Base-by-base conservation (phyloP, 2,888 invertebrate species). In the Sminthurinus aureus region DNA sequence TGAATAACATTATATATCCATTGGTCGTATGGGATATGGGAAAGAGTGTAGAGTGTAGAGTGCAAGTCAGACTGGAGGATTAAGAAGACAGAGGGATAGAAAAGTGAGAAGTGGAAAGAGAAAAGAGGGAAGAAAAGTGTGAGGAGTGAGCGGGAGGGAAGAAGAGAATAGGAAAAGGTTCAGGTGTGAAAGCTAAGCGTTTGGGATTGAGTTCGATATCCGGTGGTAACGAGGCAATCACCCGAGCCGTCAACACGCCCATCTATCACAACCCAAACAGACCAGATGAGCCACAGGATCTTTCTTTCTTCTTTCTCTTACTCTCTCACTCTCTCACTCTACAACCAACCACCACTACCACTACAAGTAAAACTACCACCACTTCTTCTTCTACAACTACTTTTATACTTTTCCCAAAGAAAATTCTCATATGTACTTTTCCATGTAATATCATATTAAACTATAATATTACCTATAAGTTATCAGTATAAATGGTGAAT, bases 171-270 rank as follows among this genome's bases (percentile, higher is more conserved):
- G 38, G 38, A 78, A 79, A 64, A 86, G 88, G 88, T 87, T 88
- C 88, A 88, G 88, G 88, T 88, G 87, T 87, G 86, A 84, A 88
- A 87, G 87, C 87, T 88, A 87, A 88, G 88, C 88, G 88, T 84
- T 86, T 85, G 88, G 88, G 88, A 88, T 88, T 88, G 87, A 88
- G 87, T 88, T 88, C 86, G 86, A 88, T 88, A 88, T 88, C 88
- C 88, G 38, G 85, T 85, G 86, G 88, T 88, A 88, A 88, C 88
- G 88, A 88, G 88, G 88, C 88, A 88, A 88, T 88, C 88, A 88
- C 88, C 88, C 86, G 82, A 87, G 84, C 88, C 88, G 88, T 88
- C 88, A 88, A 88, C 88, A 84, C 85, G 85, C 88, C 87, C 88
- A 88, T 88, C 88, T 88, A 88, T 88, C 88, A 88, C 87, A 85